Base-by-base conservation (phyloP, 2,888 invertebrate genomes). In the Aquatica leii region DNA sequence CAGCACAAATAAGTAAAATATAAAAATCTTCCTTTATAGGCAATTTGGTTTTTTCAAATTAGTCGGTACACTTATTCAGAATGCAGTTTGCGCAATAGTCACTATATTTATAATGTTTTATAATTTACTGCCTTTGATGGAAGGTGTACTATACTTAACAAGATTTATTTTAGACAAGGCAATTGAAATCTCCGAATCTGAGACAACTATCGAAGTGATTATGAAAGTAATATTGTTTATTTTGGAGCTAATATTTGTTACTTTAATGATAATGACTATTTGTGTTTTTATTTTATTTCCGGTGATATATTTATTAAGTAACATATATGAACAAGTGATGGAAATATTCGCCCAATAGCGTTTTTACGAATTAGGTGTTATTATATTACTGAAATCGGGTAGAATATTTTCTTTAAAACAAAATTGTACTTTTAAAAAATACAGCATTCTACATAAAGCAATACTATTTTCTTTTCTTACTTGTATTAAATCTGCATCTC, bases 161-260 rank as follows among this genome's bases (percentile, higher is more conserved):
- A 68, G 80, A 50, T 81, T 81, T 61, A 50, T 78, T 1, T 57
- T 81, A 59, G 81, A 81, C 63, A 80, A 78, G 68, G 52, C 74
- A 15, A 77, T 81, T 14, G 80, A 81, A 46, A 80, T 81, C 61
- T 69, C 77, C 15, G 71, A 78, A 67, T 75, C 78, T 0, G 51
- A 68, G 8, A 73, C 73, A 56, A 69, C 59, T 6, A 72, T 69
- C 21, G 78, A 79, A 40, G 74, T 75, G 58, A 60, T 73, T 3
- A 65, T 77, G n/a, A 80, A 80, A 70, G 60, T 67, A 2, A 63
- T 73, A 1, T 43, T 79, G 9, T 78, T 81, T 60, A 20, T 74
- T 8, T 76, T 74, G 0, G 77, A 81, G 72, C 63, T 80, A 34
- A 62, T 77, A 14, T 69, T 79, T 1, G 72, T 80, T 52, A 64